These are phyloP conservation scores for Arizona elegans DNA, from an alignment of 2,113 vertebrate genomes.

Conservation along the genomic window DNA sequence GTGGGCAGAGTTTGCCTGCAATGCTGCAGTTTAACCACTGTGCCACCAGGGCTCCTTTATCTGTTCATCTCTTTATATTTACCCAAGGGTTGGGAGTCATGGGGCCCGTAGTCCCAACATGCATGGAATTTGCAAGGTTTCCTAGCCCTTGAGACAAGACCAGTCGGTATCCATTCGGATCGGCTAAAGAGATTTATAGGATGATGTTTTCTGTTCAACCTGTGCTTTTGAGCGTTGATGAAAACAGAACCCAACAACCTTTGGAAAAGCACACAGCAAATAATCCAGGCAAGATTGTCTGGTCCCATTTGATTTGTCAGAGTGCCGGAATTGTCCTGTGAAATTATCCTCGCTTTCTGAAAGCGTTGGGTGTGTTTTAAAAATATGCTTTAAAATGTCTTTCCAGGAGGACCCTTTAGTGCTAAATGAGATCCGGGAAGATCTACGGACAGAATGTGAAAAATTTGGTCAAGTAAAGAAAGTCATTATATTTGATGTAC, in stretches of 20 bases:
- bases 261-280: background rate
- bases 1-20: background rate
- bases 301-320: background rate
- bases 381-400: background rate
- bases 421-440: slow-evolving; percentile 93
- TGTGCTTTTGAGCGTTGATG: background rate
- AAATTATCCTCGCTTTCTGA: background rate
- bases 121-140: background rate
- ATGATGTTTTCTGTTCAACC: background rate
- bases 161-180: background rate
- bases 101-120: background rate
- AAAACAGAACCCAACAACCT: background rate
- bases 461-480: slow-evolving; percentile 96
- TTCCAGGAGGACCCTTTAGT: slow-evolving; percentile 92
- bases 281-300: background rate
- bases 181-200: background rate
- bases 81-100: background rate
- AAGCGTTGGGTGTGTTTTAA: background rate
- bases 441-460: slow-evolving; percentile 89
- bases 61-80: background rate
- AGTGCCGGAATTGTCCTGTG: background rate
- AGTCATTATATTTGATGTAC: slow-evolving; percentile 95
- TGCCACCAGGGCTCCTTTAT: background rate
- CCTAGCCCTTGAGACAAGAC: background rate
- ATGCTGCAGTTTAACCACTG: background rate